Conservation (phyloP, 2,113 vertebrate species). For the Carollia perspicillata region DNA sequence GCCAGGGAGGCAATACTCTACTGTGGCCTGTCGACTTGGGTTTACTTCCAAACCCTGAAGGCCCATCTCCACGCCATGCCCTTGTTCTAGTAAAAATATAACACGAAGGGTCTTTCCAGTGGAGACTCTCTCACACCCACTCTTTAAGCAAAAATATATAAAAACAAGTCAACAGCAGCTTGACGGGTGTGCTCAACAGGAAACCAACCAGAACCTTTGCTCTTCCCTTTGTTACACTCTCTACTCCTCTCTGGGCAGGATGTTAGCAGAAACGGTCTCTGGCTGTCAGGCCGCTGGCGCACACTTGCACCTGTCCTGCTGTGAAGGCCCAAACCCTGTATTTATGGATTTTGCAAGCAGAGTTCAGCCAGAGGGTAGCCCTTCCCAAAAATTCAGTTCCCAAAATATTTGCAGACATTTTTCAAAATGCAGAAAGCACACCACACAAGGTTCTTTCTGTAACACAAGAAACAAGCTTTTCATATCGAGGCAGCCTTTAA, state of each 20-base stretch:
- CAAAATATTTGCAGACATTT: constrained; percentile 51
- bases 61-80: background rate
- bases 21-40: background rate
- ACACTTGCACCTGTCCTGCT: background rate
- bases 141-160: constrained; percentile 12
- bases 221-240: background rate
- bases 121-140: background rate
- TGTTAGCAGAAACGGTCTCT: constrained; percentile 9
- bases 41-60: background rate
- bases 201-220: background rate
- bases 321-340: background rate
- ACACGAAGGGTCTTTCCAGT: background rate
- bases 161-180: background rate
- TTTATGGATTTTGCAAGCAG: constrained; percentile 38
- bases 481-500: background rate
- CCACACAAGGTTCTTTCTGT: background rate
- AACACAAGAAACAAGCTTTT: background rate
- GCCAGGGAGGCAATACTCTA: no score
- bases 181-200: background rate
- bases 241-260: background rate
- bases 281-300: background rate
- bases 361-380: constrained; percentile 65
- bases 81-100: background rate
- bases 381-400: constrained; percentile 30
- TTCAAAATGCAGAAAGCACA: constrained; percentile 15